These are phyloP conservation scores for Rhynchomys soricoides DNA, from an alignment of 2,113 vertebrate species.

Conservation along the genomic window DNA sequence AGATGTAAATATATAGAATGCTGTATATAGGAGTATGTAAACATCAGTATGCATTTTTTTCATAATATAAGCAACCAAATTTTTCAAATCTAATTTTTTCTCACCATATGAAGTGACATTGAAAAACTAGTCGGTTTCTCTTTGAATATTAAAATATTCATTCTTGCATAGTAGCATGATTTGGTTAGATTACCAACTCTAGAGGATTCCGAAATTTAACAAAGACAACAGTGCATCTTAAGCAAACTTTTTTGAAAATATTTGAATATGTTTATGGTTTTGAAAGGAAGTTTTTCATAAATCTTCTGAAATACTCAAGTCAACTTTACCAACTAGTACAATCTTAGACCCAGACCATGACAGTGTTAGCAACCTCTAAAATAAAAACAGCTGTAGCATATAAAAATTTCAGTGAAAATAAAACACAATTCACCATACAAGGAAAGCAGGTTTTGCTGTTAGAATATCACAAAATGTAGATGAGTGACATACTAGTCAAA, in stretches of 20 bases:
- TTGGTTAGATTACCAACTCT: slow-evolving; percentile 56
- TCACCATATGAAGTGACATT: neutral
- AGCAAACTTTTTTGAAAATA: slow-evolving; percentile 31
- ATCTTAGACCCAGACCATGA: neutral
- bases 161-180: slow-evolving; percentile 18
- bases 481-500: slow-evolving; percentile 16
- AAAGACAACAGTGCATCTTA: slow-evolving; percentile 11
- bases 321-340: slow-evolving; percentile 35
- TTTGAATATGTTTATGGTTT: slow-evolving; percentile 51
- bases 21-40: slow-evolving; percentile 20
- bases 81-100: slow-evolving; percentile 47
- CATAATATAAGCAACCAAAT: slow-evolving; percentile 34
- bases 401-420: slow-evolving; percentile 36
- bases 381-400: neutral
- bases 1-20: neutral
- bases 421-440: slow-evolving; percentile 30
- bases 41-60: slow-evolving; percentile 35
- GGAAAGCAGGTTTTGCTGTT: slow-evolving; percentile 34
- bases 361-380: neutral
- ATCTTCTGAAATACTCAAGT: slow-evolving; percentile 5
- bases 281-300: slow-evolving; percentile 51
- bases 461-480: slow-evolving; percentile 19
- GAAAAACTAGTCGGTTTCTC: slow-evolving; percentile 47
- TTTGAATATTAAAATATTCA: slow-evolving; percentile 56
- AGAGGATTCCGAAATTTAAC: neutral